These are phyloP conservation scores for Sardinella longiceps DNA, from an alignment of 2,797 vertebrate genomes.

Conservation along the genomic window DNA sequence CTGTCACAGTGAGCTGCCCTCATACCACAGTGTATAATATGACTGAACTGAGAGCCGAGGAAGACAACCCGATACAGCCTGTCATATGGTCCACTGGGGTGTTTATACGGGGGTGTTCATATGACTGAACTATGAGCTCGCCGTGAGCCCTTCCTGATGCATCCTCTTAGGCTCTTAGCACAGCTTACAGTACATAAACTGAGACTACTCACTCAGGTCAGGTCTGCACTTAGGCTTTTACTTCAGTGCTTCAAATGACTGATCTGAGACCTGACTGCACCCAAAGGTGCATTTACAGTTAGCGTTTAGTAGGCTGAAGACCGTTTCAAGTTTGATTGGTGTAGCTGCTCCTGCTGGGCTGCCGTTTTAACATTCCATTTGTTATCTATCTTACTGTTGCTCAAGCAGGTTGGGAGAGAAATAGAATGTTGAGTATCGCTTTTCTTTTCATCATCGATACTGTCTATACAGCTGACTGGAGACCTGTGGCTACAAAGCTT, in stretches of 20 bases:
- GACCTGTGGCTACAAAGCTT: neutral
- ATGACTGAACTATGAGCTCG: neutral
- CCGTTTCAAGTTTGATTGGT: too few species aligned
- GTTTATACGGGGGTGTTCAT: neutral
- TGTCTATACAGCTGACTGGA: neutral
- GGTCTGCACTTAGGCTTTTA: neutral
- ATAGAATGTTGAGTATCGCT: too few species aligned
- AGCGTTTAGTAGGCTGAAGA: too few species aligned
- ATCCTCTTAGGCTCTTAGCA: neutral
- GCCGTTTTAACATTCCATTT: too few species aligned
- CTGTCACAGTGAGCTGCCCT: neutral
- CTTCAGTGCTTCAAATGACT: neutral
- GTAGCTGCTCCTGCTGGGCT: too few species aligned
- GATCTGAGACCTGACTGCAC: neutral
- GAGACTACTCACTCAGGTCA: neutral
- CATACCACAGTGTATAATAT: neutral
- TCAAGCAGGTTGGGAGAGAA: too few species aligned
- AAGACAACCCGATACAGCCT: neutral
- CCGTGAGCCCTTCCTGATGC: neutral
- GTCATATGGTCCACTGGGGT: neutral
- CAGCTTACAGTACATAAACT: neutral
- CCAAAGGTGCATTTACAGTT: neutral
- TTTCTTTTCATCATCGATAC: too few species aligned
- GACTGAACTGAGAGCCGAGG: neutral
- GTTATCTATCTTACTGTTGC: too few species aligned